Evolutionary conservation across 53 echinoderm and acorn worm genomes (phyloP).

Genomic region (Holothuria leucospilota): DNA sequence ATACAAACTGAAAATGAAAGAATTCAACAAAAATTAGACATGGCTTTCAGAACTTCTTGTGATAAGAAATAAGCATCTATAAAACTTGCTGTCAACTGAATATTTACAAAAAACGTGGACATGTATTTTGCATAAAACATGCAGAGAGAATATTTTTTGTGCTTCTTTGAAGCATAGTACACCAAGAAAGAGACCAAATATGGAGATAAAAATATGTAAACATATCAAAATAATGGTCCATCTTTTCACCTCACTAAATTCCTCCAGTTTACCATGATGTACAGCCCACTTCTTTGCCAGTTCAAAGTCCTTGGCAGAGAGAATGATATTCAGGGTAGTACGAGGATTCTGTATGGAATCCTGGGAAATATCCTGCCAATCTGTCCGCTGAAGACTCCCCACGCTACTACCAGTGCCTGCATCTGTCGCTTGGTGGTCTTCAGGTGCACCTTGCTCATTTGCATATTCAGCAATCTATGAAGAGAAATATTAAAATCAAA

Average conservation of each 20-base stretch:
- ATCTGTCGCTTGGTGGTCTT: neutral
- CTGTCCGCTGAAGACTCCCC: conserved; percentile 29
- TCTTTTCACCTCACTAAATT: conserved; percentile 68
- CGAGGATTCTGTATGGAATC: conserved; percentile 73
- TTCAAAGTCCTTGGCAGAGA: conserved; percentile 81
- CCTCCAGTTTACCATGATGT: conserved; percentile 62
- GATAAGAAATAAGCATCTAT: too few relatives aligned
- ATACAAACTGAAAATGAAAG: too few relatives aligned
- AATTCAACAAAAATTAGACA: too few relatives aligned
- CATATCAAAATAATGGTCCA: neutral
- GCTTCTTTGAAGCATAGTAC: too few relatives aligned
- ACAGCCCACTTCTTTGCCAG: conserved; percentile 86
- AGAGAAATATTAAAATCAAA: neutral
- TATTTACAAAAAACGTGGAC: too few relatives aligned
- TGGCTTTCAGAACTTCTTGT: too few relatives aligned
- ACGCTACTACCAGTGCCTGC: conserved; percentile 4
- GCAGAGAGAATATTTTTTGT: too few relatives aligned
- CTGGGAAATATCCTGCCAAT: conserved; percentile 80
- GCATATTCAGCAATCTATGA: conserved; percentile 79
- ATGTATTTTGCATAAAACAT: too few relatives aligned
- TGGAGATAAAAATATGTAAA: neutral
- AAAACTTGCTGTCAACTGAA: too few relatives aligned
- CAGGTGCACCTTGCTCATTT: conserved; percentile 16
- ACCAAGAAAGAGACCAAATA: neutral
- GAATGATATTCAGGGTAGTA: conserved; percentile 66